Base-by-base conservation (phyloP, 2,113 vertebrate species). In the Channa maculata region DNA sequence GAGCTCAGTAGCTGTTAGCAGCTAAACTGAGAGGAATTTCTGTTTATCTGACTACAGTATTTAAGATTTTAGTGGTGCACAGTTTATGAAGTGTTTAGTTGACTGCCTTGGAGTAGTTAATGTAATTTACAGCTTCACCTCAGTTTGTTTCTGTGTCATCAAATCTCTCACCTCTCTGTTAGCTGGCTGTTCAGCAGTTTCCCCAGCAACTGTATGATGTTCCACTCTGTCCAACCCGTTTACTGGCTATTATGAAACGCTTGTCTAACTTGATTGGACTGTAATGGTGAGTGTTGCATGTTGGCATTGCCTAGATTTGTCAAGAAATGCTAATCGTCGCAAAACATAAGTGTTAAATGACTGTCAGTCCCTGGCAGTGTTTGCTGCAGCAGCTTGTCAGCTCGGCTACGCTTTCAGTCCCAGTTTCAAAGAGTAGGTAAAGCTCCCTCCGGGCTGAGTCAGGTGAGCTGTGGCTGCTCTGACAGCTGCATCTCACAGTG, bases 401-500 rank as follows among this genome's bases (percentile, higher is more conserved):
- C 71, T 77, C 46, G 14, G 44, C 45, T 7, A 2, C 55, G 8
- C 62, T 24, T 37, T 70, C 37, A 12, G 43, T 14, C 36, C 34
- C 2, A 33, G 8, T 67, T 44, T 53, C 44, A 46, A 5, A 58
- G 45, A 63, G 52, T 15, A 14, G 0, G 48, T 53, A 59, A 46
- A 38, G 45, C 14, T 50, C 37, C 13, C 48, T 38, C 2, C 0
- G 8, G 13, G 70, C 59, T 58, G 70, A 66, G 61, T 52, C 61
- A 59, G 54, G 58, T 44, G 65, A 75, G 71, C 62, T 1, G 50
- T 66, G 51, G 46, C 34, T 3, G 37, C 13, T n/a, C 38, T 6
- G 66, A 55, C 61, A 44, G 61, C 54, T 83, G 60, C 65, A 69
- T 50, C 67, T 65, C 63, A 2, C 45, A 12, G 44, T 66, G 84